phyloP scores from a whole-genome alignment of 2,113 vertebrate species.

The Leuciscus idus region DNA sequence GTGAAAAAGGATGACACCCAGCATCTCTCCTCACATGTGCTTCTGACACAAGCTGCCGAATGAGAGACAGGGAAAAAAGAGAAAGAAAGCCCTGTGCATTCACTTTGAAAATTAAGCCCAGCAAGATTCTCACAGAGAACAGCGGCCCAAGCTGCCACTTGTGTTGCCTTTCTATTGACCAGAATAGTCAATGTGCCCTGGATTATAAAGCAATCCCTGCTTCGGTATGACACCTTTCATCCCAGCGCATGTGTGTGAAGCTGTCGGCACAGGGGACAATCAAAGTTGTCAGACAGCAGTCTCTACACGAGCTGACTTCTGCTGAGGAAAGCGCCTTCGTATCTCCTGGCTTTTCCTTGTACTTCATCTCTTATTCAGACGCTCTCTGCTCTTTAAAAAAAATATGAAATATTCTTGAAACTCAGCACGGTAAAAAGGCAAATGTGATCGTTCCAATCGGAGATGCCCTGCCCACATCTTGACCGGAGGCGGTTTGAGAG shows the following conservation, averaged over 20 bases:
- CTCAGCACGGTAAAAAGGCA: constrained; percentile 79
- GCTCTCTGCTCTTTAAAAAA: constrained; percentile 68
- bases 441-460: constrained; percentile 79
- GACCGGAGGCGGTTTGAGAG: constrained; percentile 73
- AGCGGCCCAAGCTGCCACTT: constrained; percentile 80
- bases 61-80: constrained; percentile 36
- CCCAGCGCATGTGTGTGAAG: constrained; percentile 70
- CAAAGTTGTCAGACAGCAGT: constrained; percentile 73
- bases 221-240: constrained; percentile 80
- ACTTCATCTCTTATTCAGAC: constrained; percentile 39
- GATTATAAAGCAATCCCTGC: constrained; percentile 81
- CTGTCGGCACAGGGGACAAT: constrained; percentile 77
- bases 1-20: constrained; percentile 67
- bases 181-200: constrained; percentile 78
- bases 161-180: constrained; percentile 81
- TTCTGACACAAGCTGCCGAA: constrained; percentile 72
- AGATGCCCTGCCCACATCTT: constrained; percentile 62
- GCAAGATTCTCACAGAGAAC: constrained; percentile 75
- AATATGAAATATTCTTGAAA: constrained; percentile 74
- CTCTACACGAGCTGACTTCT: constrained; percentile 74
- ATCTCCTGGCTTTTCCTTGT: constrained; percentile 66
- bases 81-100: constrained; percentile 70
- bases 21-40: constrained; percentile 72
- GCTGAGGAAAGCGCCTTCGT: constrained; percentile 69
- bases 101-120: constrained; percentile 83